These are phyloP conservation scores for Apis laboriosa DNA, from an alignment of 1,140 invertebrate genomes.

Conservation along the genomic window DNA sequence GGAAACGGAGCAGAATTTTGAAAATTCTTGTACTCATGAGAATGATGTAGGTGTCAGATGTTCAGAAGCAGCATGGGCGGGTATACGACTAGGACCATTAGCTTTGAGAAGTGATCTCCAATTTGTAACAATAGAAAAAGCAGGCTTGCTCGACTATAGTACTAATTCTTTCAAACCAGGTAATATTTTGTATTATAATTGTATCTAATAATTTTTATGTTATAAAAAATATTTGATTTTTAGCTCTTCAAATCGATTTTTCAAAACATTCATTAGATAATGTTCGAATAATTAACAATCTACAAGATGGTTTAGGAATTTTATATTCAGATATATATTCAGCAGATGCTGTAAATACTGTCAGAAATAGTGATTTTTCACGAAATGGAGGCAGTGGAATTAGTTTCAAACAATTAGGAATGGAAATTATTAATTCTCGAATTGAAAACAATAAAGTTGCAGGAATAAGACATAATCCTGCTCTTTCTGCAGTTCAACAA, in stretches of 20 bases:
- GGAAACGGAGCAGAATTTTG: slow-evolving; percentile 89
- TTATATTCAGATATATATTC: slow-evolving; percentile 94
- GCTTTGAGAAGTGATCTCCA: slow-evolving; percentile 93
- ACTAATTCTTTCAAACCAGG: slow-evolving; percentile 93
- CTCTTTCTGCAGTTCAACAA: slow-evolving; percentile 91
- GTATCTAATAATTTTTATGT: background rate
- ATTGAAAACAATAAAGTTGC: slow-evolving; percentile 93
- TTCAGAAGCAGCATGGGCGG: slow-evolving; percentile 95
- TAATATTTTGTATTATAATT: slow-evolving; percentile 46
- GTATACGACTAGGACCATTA: slow-evolving; percentile 92
- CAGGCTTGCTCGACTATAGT: slow-evolving; percentile 96
- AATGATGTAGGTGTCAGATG: slow-evolving; percentile 94
- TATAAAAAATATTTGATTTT: background rate
- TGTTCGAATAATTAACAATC: slow-evolving; percentile 89
- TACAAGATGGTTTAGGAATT: slow-evolving; percentile 93
- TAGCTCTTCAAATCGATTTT: slow-evolving; percentile 97
- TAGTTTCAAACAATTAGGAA: slow-evolving; percentile 92
- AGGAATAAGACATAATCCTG: slow-evolving; percentile 96
- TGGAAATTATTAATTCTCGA: slow-evolving; percentile 87
- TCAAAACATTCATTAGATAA: slow-evolving; percentile 94
- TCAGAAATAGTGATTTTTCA: slow-evolving; percentile 93
- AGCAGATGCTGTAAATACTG: slow-evolving; percentile 91
- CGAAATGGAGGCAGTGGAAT: slow-evolving; percentile 94
- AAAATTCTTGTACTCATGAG: slow-evolving; percentile 93
- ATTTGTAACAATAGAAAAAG: slow-evolving; percentile 93